Evolutionary conservation across 2,888 invertebrate genomes (phyloP), one percentile per base, ranked within the genome.

Genomic region (Drosophila gaucha): DNA sequence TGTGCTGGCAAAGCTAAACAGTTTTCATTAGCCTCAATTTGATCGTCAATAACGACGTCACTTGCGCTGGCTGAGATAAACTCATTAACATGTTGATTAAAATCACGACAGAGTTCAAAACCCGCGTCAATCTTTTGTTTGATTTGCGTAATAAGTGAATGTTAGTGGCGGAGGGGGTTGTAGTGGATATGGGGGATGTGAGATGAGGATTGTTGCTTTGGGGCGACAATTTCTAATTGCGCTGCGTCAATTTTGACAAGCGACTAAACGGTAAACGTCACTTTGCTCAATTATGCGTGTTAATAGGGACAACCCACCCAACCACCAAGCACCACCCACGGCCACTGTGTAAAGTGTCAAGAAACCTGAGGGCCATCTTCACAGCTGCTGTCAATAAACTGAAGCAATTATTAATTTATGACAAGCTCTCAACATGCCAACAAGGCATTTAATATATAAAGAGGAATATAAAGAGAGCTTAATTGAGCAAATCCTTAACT

Each of bases 71-170:
- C 59, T 63, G 49, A 66, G 82, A 82, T 78, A 74, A 77, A 74
- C 80, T 79, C 77, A 86, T 86, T 79, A 79, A 71, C 65, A 73
- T 60, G 63, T 68, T 84, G 77, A 88, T 83, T 83, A 77, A 69
- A 77, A 67, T 69, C 67, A 41, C 43, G 39, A 41, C 67, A 66
- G 46, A 55, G 74, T 74, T 80, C 84, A 80, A 58, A 33, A 39
- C 49, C 36, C 35, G 26, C 52, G 18, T 57, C 54, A 65, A 71
- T 71, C 80, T 86, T 73, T 80, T 82, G 80, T 85, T 67, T 70
- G 73, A 86, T 86, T 83, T 78, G 68, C 78, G 84, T 77, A 79
- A 86, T 79, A 86, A 75, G 67, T 86, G 74, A 74, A 66, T 73
- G 60, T 20, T 20, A 20, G 3, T 2, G 5, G 3, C 6, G 2